Evolutionary conservation across 2,797 vertebrate species (phyloP).

Genomic region (Sphenodon punctatus): DNA sequence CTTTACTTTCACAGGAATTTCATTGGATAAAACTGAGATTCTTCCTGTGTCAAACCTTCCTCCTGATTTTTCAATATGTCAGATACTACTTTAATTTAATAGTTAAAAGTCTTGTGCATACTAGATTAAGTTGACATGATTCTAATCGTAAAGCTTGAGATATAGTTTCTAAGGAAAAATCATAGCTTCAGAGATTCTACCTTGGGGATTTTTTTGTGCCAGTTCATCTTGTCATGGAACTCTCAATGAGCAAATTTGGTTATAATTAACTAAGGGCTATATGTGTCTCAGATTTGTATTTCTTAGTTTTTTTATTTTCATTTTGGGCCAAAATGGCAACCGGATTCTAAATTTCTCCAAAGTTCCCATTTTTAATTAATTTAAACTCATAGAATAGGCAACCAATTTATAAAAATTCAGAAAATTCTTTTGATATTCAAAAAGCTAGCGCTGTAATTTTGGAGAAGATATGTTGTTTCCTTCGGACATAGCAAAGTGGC

Average conservation of each 20-base stretch:
- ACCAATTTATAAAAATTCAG: too few species aligned
- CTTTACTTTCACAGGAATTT: not conserved
- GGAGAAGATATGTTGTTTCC: too few species aligned
- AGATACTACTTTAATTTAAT: not conserved
- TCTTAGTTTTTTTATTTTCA: too few species aligned
- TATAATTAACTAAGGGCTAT: not conserved
- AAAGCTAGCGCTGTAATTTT: too few species aligned
- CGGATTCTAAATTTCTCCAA: too few species aligned
- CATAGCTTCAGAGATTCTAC: not conserved
- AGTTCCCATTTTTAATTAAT: too few species aligned
- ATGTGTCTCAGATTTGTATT: not conserved
- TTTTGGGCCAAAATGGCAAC: too few species aligned
- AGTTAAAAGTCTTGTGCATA: not conserved
- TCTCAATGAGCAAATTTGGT: not conserved
- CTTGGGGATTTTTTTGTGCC: conserved; percentile 16
- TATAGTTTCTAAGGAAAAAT: not conserved
- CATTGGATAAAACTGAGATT: not conserved
- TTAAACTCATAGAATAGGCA: too few species aligned
- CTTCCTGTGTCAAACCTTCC: not conserved
- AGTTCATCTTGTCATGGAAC: not conserved
- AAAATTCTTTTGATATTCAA: too few species aligned
- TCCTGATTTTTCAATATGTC: conserved; percentile 1
- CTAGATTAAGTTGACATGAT: not conserved
- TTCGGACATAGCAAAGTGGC: too few species aligned
- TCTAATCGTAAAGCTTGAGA: not conserved